Evolutionary conservation across 1,140 invertebrate genomes (phyloP).

Genomic region (Dendroctonus ponderosae): DNA sequence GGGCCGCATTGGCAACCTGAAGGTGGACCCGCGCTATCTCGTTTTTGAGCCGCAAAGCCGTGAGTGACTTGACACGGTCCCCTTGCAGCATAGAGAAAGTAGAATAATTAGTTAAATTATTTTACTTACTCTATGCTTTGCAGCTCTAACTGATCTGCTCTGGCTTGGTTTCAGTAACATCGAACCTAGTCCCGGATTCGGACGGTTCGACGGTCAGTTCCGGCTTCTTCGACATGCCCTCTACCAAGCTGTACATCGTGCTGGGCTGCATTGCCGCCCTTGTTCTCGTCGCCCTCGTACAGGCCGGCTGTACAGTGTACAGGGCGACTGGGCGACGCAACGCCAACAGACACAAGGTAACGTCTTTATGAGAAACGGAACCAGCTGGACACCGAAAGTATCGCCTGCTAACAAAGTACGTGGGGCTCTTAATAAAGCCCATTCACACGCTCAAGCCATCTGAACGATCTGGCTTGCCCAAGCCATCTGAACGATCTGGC

Average conservation of each 20-base stretch:
- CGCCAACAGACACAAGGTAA: constrained; percentile 61
- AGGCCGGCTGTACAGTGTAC: constrained; percentile 81
- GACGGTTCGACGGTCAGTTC: constrained; percentile 34
- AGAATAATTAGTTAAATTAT: neutral
- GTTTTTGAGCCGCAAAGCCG: constrained; percentile 65
- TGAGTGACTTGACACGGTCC: constrained; percentile 49
- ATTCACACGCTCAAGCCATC: too few relatives aligned
- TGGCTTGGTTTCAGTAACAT: constrained; percentile 46
- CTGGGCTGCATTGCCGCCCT: constrained; percentile 77
- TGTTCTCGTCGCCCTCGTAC: constrained; percentile 74
- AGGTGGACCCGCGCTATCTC: constrained; percentile 74
- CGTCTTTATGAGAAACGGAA: constrained; percentile 39
- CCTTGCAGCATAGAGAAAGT: neutral
- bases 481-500: too few relatives aligned
- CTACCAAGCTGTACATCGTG: constrained; percentile 78
- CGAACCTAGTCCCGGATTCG: constrained; percentile 46
- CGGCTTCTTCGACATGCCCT: constrained; percentile 60
- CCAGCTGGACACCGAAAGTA: constrained; percentile 1
- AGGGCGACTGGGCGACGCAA: constrained; percentile 62
- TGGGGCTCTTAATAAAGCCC: neutral
- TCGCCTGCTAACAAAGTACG: neutral
- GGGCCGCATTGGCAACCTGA: constrained; percentile 73
- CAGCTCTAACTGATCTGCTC: neutral
- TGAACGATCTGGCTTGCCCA: too few relatives aligned
- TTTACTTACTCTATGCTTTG: neutral